A percentile compares a stretch with the other conserved stretches of the same genome.
Conservation (phyloP, 2,888 invertebrate genomes). For the Epistrophe eligans region DNA sequence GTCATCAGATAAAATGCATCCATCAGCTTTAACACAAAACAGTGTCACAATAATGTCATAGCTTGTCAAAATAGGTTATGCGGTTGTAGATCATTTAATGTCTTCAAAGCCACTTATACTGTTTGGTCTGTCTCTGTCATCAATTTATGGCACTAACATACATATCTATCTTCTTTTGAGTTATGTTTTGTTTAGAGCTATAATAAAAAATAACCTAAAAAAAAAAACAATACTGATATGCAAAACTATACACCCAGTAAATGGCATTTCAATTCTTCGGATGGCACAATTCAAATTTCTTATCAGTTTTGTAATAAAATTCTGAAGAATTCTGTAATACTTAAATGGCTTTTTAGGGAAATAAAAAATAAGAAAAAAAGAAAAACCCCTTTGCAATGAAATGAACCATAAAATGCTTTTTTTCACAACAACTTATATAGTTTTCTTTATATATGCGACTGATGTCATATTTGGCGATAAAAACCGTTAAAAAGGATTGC, state of each 20-base stretch:
- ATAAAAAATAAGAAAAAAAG: slow-evolving; percentile 41
- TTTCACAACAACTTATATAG: slow-evolving; percentile 31
- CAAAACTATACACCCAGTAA: slow-evolving; percentile 45
- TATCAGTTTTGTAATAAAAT: slow-evolving; percentile 72
- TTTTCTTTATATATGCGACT: slow-evolving; percentile 25
- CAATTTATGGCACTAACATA: neutral
- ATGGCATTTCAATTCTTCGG: slow-evolving; percentile 65
- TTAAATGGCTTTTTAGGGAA: slow-evolving; percentile 30
- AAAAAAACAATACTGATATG: slow-evolving; percentile 40
- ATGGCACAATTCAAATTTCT: slow-evolving; percentile 66
- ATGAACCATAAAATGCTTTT: slow-evolving; percentile 73
- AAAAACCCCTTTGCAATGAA: slow-evolving; percentile 63
- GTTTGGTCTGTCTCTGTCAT: neutral
- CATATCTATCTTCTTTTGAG: neutral
- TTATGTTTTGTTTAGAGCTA: slow-evolving; percentile 15
- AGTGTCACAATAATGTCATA: slow-evolving; percentile 31
- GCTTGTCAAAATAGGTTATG: slow-evolving; percentile 24
- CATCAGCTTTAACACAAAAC: slow-evolving; percentile 27
- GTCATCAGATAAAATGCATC: slow-evolving; percentile 47
- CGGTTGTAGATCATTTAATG: slow-evolving; percentile 11
- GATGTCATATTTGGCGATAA: slow-evolving; percentile 74
- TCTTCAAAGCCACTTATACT: slow-evolving; percentile 6
- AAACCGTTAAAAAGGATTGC: slow-evolving; percentile 74
- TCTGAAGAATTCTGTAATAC: slow-evolving; percentile 38
- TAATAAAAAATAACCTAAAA: slow-evolving; percentile 25